These are phyloP conservation scores for Drosophila quadrilineata DNA, from an alignment of 1,140 invertebrate genomes.

Conservation along the genomic window DNA sequence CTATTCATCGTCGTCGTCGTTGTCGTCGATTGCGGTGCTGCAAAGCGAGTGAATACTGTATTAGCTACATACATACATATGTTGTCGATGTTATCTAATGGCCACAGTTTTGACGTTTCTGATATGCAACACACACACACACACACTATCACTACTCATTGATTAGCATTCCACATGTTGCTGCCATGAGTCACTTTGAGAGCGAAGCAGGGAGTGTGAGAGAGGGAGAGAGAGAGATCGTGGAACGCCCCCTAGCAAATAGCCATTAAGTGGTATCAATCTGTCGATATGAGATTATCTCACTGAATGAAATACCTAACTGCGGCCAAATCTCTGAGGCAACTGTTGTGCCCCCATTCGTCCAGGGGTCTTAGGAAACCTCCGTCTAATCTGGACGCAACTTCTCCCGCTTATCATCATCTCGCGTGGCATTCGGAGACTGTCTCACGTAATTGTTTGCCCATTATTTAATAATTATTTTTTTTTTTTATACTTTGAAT, in stretches of 20 bases:
- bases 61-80: neutral
- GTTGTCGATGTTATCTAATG: conserved; percentile 29
- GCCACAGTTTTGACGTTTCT: conserved; percentile 46
- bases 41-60: conserved; percentile 22
- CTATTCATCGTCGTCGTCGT: neutral
- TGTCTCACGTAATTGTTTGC: conserved; percentile 78
- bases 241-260: conserved; percentile 16
- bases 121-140: conserved; percentile 45
- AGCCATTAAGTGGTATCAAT: no score
- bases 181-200: conserved; percentile 23
- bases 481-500: conserved; percentile 33
- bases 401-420: conserved; percentile 50
- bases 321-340: no score
- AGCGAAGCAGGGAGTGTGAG: no score
- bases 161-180: conserved; percentile 4
- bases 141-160: neutral
- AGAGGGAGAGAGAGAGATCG: no score
- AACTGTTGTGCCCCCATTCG: no score
- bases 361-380: no score
- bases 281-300: no score
- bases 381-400: neutral
- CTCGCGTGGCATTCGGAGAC: conserved; percentile 14
- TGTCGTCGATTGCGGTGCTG: conserved; percentile 37
- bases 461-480: conserved; percentile 55
- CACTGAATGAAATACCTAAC: no score